These are phyloP conservation scores for Yasuhikotakia modesta DNA, from an alignment of 2,797 vertebrate species.

Conservation along the genomic window DNA sequence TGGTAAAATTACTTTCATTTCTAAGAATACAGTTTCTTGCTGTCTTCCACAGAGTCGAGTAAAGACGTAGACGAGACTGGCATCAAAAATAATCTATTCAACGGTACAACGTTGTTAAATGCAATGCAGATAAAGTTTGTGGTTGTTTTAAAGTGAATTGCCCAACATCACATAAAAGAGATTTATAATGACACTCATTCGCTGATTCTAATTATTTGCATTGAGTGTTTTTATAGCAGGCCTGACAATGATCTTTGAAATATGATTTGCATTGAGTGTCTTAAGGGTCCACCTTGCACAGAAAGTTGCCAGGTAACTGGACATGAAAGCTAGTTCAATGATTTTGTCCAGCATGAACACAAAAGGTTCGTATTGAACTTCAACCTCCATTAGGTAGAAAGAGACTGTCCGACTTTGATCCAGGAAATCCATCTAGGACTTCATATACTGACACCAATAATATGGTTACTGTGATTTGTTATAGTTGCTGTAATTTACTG, in stretches of 20 bases:
- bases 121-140: background rate
- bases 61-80: background rate
- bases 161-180: background rate
- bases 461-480: background rate
- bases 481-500: background rate
- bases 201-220: constrained; percentile 35
- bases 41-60: background rate
- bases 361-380: background rate
- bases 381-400: background rate
- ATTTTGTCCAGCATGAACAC: constrained; percentile 14
- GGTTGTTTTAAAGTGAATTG: background rate
- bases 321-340: constrained; percentile 51
- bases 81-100: background rate
- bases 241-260: constrained; percentile 59
- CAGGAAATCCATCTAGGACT: too few species aligned
- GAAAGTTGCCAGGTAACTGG: constrained; percentile 50
- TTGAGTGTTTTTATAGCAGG: constrained; percentile 38
- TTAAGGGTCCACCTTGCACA: constrained; percentile 25
- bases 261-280: constrained; percentile 50
- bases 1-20: background rate
- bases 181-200: background rate
- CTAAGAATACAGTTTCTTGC: background rate
- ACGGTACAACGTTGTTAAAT: background rate
- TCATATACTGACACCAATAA: background rate
- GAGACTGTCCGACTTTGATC: background rate